Percentiles rank a stretch among this genome's conserved stretches.
Conservation (phyloP, 1,140 invertebrate species). For the Akabosia matsudoensis region DNA sequence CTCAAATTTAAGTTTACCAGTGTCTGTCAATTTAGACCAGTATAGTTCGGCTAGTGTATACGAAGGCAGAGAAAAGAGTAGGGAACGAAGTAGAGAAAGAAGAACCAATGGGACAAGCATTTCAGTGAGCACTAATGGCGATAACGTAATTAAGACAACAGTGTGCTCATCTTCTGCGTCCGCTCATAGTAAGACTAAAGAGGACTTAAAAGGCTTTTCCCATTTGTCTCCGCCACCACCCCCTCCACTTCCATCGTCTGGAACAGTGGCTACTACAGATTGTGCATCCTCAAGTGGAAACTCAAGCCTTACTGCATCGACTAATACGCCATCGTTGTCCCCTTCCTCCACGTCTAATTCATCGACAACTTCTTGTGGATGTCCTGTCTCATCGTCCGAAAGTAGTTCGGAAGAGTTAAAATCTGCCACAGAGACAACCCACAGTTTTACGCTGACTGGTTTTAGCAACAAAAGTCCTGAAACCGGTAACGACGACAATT, state of each 20-base stretch:
- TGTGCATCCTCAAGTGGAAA: constrained; percentile 43
- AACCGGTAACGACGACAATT: neutral
- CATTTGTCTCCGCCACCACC: constrained; percentile 1
- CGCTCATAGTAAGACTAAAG: neutral
- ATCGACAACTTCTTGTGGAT: constrained; percentile 27
- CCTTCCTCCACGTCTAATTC: constrained; percentile 33
- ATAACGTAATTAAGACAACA: constrained; percentile 7
- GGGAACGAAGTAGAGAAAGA: constrained; percentile 2
- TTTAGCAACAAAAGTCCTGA: constrained; percentile 5
- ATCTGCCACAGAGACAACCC: constrained; percentile 21
- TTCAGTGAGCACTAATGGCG: neutral
- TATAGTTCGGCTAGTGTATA: neutral
- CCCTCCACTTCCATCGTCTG: neutral
- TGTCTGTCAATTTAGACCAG: constrained; percentile 12
- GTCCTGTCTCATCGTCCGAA: constrained; percentile 4
- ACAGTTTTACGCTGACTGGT: constrained; percentile 32
- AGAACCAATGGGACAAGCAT: neutral
- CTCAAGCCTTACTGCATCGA: constrained; percentile 36
- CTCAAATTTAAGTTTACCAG: constrained; percentile 7
- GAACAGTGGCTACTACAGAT: constrained; percentile 12
- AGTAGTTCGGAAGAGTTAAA: constrained; percentile 27
- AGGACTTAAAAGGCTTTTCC: neutral
- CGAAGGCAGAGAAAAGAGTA: neutral
- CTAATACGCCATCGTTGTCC: constrained; percentile 29
- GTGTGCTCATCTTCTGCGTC: neutral